A percentile compares a stretch with the other conserved stretches of the same genome.
These are phyloP conservation scores for Drosophila ezoana DNA, from an alignment of 2,888 invertebrate genomes.

Conservation along the genomic window DNA sequence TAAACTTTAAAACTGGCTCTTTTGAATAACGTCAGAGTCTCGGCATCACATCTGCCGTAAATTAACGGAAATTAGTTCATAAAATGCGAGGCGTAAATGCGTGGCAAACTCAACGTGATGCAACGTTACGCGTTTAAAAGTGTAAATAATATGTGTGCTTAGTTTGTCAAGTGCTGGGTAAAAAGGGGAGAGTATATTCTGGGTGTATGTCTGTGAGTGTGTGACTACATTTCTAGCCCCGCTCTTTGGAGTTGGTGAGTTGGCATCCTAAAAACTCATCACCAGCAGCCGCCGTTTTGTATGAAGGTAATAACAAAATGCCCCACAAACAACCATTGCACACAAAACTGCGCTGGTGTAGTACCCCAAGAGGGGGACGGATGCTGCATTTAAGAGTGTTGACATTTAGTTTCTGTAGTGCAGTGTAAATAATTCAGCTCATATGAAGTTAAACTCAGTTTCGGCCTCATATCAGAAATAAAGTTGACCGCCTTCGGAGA, in stretches of 20 bases:
- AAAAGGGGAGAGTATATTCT: conserved; percentile 22
- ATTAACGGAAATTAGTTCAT: conserved; percentile 81
- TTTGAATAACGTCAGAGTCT: conserved; percentile 54
- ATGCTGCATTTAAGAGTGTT: conserved; percentile 50
- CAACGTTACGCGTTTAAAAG: conserved; percentile 78
- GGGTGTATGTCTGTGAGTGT: conserved; percentile 10
- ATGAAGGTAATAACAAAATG: conserved; percentile 56
- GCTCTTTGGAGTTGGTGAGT: conserved; percentile 24
- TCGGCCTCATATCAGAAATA: background rate
- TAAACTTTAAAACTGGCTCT: conserved; percentile 74
- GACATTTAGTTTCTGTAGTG: conserved; percentile 52
- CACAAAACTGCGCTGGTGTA: conserved; percentile 7
- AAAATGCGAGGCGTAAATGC: conserved; percentile 72
- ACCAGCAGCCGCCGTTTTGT: conserved; percentile 19
- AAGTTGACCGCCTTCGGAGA: background rate
- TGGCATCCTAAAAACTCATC: conserved; percentile 41
- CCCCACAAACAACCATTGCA: conserved; percentile 22
- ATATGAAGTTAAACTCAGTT: conserved; percentile 8
- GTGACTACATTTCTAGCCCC: conserved; percentile 32
- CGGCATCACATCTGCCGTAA: conserved; percentile 73
- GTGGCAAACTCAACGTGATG: conserved; percentile 58
- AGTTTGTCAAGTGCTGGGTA: conserved; percentile 47
- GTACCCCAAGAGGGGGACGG: background rate
- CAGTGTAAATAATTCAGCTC: conserved; percentile 50
- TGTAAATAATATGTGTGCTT: conserved; percentile 77